Evolutionary conservation across 2,888 invertebrate genomes (phyloP), one percentile per base, ranked within the genome.

Genomic region (Brenthis daphne): DNA sequence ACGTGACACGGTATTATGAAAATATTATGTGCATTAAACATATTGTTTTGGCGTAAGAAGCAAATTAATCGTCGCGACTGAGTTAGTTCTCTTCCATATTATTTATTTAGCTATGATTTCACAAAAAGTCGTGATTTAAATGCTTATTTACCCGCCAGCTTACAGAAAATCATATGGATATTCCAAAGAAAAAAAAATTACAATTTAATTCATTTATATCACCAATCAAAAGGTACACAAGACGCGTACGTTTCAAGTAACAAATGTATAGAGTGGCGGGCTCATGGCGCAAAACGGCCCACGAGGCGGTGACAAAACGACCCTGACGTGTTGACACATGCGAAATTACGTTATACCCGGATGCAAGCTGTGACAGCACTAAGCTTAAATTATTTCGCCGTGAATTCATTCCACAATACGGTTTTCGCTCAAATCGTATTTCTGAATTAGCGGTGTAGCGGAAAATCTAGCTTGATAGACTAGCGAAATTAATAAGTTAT

Each of bases 331-430:
- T 81, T 87, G 87, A 89, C 88, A 84, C 78, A 80, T 83, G 81
- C 83, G 81, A 84, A 86, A 88, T 88, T 86, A 86, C 85, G 82
- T 84, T 79, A 81, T 79, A 77, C 78, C 70, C 68, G 70, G 69
- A 71, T 73, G 74, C 74, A 74, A 75, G 69, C 75, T 73, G 75
- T 72, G 73, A 68, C 71, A 73, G 63, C 64, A 72, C 69, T 76
- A 74, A 72, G 73, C 72, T 73, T 68, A 73, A 77, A 77, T 77
- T 76, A 75, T 76, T 77, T 75, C 65, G 63, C 66, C 68, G 64
- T 67, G 68, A 64, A 68, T 68, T 67, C 48, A 69, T 67, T 67
- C 55, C 55, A 67, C 55, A 61, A 63, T 61, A 67, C 67, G 67
- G 61, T 37, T 63, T 56, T 56, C 67, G n/a, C 48, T 63, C 55